phyloP scores from a whole-genome alignment of 2,797 vertebrate species.

The Gouania willdenowi region DNA sequence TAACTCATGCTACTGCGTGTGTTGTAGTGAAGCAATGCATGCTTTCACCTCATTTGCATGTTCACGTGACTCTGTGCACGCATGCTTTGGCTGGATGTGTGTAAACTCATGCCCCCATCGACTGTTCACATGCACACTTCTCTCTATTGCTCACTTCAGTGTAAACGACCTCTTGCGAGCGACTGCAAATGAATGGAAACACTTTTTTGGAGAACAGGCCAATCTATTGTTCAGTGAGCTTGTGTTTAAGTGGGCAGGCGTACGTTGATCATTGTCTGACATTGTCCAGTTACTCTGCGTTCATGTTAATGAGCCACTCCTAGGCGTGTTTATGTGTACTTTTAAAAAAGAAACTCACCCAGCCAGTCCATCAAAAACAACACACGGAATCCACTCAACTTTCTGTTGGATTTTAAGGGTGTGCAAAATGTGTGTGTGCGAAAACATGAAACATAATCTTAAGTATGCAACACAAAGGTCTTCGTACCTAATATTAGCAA shows the following conservation, averaged over 20 bases:
- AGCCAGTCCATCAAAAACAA: conserved; percentile 47
- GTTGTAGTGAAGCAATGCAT: no score
- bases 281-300: conserved; percentile 52
- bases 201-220: conserved; percentile 40
- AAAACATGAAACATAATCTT: no score
- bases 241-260: conserved; percentile 50
- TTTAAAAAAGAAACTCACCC: conserved; percentile 56
- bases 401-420: conserved; percentile 8
- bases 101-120: conserved; percentile 2
- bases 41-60: conserved; percentile 11
- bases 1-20: no score
- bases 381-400: conserved; percentile 40
- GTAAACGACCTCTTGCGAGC: conserved; percentile 47
- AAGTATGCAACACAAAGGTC: no score
- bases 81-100: neutral
- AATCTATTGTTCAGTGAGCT: conserved; percentile 53
- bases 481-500: no score
- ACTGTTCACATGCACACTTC: conserved; percentile 38
- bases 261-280: conserved; percentile 60
- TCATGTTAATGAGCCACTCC: conserved; percentile 59
- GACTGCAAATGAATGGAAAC: conserved; percentile 56
- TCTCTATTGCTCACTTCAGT: conserved; percentile 56
- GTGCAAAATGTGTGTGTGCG: no score
- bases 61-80: conserved; percentile 12
- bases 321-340: conserved; percentile 37